Evolutionary conservation across 35 echinoderm and acorn worm genomes (phyloP), one percentile per base, ranked within the genome.

Genomic region (Nesometra sesokonis): DNA sequence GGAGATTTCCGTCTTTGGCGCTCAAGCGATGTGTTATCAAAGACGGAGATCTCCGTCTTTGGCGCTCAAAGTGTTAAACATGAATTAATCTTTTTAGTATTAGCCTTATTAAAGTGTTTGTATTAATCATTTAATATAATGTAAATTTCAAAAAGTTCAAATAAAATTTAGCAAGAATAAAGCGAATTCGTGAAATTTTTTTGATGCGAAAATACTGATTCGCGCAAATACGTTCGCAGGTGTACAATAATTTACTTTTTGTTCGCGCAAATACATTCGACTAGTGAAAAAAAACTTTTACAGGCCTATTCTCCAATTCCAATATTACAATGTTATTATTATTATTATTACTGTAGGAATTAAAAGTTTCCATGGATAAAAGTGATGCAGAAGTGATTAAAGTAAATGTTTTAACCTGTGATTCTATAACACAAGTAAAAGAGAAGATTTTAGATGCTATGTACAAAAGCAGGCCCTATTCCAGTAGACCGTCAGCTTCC

Each of bases 391-490:
- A 97, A 86, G 93, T 85, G 82, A 90, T 87, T 35, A 46, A 46
- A 36, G 91, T 97, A 11, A 88, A 87, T 38, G 88, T 93, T 11
- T 82, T 97, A 32, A 81, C 91, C 31, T 89, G 93, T 40, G 94
- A 97, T 46, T 82, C 89, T 0, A 82, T 97, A 31, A 86, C 91
- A 13, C 94, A 97, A 80, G 94, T 97, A 21, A 97, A 97, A 79
- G 86, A 88, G 67, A 97, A 97, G 82, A 93, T 97, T 77, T 38
- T 97, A 43, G 94, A 97, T 46, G 43, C 85, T 32, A 82, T 97
- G 30, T 87, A 91, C 84, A 78, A 89, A 33, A 92, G 93, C 78
- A 91, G 89, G 46, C 91, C 94, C 0, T 93, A 91, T 37, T 93
- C 94, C 0, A 31, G 38, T 67, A 82, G 94, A 15, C 82, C 90